phyloP scores from a whole-genome alignment of 2,888 invertebrate species.

The Melinaea menophilus region DNA sequence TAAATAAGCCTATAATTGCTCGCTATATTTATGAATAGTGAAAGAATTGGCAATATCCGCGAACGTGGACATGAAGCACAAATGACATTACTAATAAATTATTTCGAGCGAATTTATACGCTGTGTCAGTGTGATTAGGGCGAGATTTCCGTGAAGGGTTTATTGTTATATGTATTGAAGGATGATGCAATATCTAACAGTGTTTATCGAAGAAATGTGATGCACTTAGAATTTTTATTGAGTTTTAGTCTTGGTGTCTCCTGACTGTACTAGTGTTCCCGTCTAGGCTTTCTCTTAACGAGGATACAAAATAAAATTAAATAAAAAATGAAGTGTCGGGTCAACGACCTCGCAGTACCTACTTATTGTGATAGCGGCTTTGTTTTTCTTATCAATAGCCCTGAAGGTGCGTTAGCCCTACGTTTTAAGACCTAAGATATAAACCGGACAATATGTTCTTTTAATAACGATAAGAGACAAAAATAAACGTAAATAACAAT shows the following conservation, averaged over 20 bases:
- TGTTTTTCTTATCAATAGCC: conserved; percentile 50
- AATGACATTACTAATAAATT: conserved; percentile 18
- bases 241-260: conserved; percentile 31
- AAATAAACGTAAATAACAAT: background rate
- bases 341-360: conserved; percentile 28
- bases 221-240: conserved; percentile 58
- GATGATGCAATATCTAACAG: conserved; percentile 68
- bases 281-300: no score
- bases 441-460: conserved; percentile 22
- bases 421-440: conserved; percentile 51
- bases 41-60: conserved; percentile 35
- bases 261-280: no score
- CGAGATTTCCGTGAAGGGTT: conserved; percentile 12
- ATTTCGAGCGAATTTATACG: conserved; percentile 18
- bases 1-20: conserved; percentile 29
- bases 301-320: background rate
- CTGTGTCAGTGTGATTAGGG: background rate
- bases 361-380: conserved; percentile 37
- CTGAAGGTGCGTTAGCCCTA: conserved; percentile 65
- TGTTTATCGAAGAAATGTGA: conserved; percentile 65
- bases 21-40: conserved; percentile 29
- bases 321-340: conserved; percentile 19
- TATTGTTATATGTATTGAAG: conserved; percentile 17
- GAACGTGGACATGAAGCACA: conserved; percentile 27
- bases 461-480: conserved; percentile 2